Percentiles rank a stretch among this genome's conserved stretches.
Evolutionary conservation across 2,113 vertebrate genomes (phyloP).

Genomic region (Dascyllus trimaculatus): DNA sequence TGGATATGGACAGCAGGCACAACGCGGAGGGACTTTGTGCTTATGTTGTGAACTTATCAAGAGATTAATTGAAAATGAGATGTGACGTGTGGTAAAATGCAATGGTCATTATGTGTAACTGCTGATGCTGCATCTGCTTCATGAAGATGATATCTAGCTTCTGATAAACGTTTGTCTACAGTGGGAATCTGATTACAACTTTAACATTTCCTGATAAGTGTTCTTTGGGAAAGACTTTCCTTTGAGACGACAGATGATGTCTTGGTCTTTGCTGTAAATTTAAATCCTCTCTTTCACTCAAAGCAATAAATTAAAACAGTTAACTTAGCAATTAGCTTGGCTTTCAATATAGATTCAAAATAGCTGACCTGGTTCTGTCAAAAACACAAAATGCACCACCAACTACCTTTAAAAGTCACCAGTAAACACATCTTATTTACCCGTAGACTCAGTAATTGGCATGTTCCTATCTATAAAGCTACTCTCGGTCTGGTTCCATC

Average conservation of each 20-base stretch:
- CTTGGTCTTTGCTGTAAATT: not conserved
- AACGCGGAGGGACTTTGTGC: slow-evolving; percentile 24
- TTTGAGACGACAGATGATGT: not conserved
- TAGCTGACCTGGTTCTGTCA: not conserved
- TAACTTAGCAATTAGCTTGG: not conserved
- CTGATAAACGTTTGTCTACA: not conserved
- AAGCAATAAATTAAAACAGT: not conserved
- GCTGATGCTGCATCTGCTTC: not conserved
- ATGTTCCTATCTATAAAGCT: no score
- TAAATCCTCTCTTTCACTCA: not conserved
- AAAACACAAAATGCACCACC: not conserved
- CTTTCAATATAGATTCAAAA: no score
- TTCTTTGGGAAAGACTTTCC: not conserved
- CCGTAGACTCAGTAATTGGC: no score
- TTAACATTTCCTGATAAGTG: not conserved
- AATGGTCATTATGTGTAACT: not conserved
- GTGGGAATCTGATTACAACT: not conserved
- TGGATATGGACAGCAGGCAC: slow-evolving; percentile 74
- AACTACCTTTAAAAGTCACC: not conserved
- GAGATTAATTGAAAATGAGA: slow-evolving; percentile 31
- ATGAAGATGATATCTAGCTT: not conserved
- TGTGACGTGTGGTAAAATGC: slow-evolving; percentile 9
- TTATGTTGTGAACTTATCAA: slow-evolving; percentile 46
- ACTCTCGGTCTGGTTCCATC: no score
- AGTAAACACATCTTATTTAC: no score